phyloP scores from a whole-genome alignment of 2,797 vertebrate genomes.

The Pagetopsis macropterus region DNA sequence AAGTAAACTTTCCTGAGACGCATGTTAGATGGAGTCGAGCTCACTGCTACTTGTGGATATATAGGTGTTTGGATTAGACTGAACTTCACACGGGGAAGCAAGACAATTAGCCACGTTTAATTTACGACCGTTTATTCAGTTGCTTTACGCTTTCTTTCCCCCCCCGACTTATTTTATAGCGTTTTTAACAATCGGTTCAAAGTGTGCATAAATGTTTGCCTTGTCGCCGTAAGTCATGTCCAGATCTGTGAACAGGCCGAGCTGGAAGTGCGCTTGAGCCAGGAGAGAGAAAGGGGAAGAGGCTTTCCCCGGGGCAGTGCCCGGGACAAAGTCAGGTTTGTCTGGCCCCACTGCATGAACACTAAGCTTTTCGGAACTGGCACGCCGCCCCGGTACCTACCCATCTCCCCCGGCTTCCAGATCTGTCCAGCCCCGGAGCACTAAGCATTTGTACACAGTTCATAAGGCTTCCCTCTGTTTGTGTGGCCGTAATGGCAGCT shows the following conservation, averaged over 20 bases:
- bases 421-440: constrained; percentile 74
- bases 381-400: constrained; percentile 77
- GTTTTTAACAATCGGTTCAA: constrained; percentile 54
- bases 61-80: too few relatives aligned
- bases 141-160: constrained; percentile 21
- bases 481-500: constrained; percentile 78
- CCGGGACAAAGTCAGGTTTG: constrained; percentile 84
- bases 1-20: too few relatives aligned
- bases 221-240: constrained; percentile 64
- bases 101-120: constrained; percentile 6
- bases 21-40: too few relatives aligned
- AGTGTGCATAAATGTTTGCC: constrained; percentile 76
- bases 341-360: constrained; percentile 76
- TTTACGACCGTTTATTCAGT: constrained; percentile 31
- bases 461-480: constrained; percentile 87
- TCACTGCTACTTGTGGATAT: too few relatives aligned
- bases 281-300: constrained; percentile 68
- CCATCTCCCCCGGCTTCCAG: constrained; percentile 72
- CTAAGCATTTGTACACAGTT: constrained; percentile 86
- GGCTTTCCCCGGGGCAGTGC: constrained; percentile 71
- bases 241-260: constrained; percentile 57
- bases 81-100: not conserved
- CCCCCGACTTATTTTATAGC: constrained; percentile 11
- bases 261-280: constrained; percentile 65
- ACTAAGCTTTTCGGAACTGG: constrained; percentile 83